phyloP scores from a whole-genome alignment of 2,888 invertebrate species.

The Cheilosia urbana region DNA sequence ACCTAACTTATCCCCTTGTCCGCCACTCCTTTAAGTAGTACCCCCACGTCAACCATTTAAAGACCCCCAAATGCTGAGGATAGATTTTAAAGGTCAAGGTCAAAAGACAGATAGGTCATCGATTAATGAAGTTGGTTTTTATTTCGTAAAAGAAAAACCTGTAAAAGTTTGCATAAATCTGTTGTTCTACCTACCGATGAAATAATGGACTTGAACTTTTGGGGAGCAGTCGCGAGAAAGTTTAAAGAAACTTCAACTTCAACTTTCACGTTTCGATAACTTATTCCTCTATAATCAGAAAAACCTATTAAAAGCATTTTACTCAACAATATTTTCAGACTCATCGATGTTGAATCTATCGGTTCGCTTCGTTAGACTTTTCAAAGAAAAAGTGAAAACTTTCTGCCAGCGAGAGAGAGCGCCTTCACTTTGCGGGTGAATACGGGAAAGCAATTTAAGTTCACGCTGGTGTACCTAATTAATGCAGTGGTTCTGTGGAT shows the following conservation, averaged over 20 bases:
- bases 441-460: slow-evolving; percentile 42
- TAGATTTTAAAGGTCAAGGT: too few species aligned
- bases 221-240: too few species aligned
- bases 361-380: slow-evolving; percentile 52
- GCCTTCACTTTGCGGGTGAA: background rate
- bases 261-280: background rate
- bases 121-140: too few species aligned
- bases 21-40: too few species aligned
- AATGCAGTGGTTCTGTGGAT: slow-evolving; percentile 53
- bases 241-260: background rate
- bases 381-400: slow-evolving; percentile 32
- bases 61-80: too few species aligned
- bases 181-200: too few species aligned
- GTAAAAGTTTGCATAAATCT: too few species aligned
- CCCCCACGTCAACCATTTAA: too few species aligned
- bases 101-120: too few species aligned
- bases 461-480: slow-evolving; percentile 35
- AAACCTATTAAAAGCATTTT: slow-evolving; percentile 48
- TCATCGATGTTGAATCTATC: slow-evolving; percentile 53
- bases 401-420: background rate
- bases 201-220: too few species aligned
- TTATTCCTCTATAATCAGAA: slow-evolving; percentile 2
- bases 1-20: too few species aligned
- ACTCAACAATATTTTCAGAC: slow-evolving; percentile 44
- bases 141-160: too few species aligned